These are phyloP conservation scores for Drosophila histrio DNA, from an alignment of 2,888 invertebrate genomes.

Conservation along the genomic window DNA sequence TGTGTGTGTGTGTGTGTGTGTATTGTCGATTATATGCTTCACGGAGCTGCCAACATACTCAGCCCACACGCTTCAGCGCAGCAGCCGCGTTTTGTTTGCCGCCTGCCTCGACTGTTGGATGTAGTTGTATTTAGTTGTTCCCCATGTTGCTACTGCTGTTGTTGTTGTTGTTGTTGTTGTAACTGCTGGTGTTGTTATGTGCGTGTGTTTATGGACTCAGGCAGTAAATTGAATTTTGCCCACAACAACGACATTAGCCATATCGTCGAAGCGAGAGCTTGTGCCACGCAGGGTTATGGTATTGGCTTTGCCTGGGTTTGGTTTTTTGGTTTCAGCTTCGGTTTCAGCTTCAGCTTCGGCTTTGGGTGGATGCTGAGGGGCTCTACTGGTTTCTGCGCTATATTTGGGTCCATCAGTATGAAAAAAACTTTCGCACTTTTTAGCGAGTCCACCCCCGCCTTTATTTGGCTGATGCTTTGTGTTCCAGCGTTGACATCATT, in stretches of 20 bases:
- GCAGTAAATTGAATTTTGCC: constrained; percentile 78
- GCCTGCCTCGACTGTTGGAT: constrained; percentile 17
- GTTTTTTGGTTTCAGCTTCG: not conserved
- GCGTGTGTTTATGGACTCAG: constrained; percentile 68
- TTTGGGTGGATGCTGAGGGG: not conserved
- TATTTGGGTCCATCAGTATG: not conserved
- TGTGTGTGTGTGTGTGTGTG: constrained; percentile 23
- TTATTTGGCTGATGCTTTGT: not conserved
- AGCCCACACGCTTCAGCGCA: constrained; percentile 43
- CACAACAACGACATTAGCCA: constrained; percentile 76
- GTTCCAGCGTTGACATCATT: constrained; percentile 41
- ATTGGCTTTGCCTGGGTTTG: constrained; percentile 10
- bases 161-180: constrained; percentile 8
- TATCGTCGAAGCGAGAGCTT: constrained; percentile 46
- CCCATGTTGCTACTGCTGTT: constrained; percentile 15
- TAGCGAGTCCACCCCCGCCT: not conserved
- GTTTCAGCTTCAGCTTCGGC: not conserved
- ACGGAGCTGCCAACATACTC: constrained; percentile 66
- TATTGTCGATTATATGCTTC: constrained; percentile 74
- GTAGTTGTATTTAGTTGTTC: constrained; percentile 4
- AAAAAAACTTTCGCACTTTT: constrained; percentile 29
- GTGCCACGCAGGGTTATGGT: constrained; percentile 13
- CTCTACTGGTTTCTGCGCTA: not conserved
- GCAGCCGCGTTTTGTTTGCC: constrained; percentile 46
- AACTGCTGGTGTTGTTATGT: constrained; percentile 25